Percentiles rank a stretch among this genome's conserved stretches.
These are phyloP conservation scores for Petrolisthes manimaculis DNA, from an alignment of 2,888 invertebrate genomes.

Conservation along the genomic window DNA sequence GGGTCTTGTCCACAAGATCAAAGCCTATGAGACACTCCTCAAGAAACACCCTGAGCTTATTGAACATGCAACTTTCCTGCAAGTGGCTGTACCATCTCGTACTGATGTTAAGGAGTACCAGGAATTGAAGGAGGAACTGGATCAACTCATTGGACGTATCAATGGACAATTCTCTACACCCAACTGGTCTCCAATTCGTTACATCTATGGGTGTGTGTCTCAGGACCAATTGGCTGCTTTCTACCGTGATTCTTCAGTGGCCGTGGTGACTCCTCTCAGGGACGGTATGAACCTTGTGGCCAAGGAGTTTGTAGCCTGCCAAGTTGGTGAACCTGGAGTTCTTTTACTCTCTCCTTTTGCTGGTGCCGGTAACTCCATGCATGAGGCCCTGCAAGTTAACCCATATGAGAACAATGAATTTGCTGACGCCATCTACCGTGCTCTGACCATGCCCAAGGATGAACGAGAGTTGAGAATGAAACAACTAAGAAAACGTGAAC, in stretches of 20 bases:
- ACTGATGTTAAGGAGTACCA: constrained; percentile 71
- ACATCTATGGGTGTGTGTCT: constrained; percentile 71
- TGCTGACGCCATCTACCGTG: constrained; percentile 71
- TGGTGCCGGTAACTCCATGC: constrained; percentile 70
- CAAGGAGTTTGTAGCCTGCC: constrained; percentile 72
- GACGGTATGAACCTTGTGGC: constrained; percentile 73
- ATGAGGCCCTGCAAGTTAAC: constrained; percentile 71
- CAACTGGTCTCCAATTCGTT: constrained; percentile 72
- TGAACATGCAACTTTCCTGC: constrained; percentile 82
- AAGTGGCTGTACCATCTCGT: constrained; percentile 73
- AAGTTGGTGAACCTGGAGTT: constrained; percentile 70
- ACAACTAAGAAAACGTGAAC: constrained; percentile 70
- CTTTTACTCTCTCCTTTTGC: constrained; percentile 72
- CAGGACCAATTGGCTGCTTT: constrained; percentile 71
- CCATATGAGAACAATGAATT: constrained; percentile 71
- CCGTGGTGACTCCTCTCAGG: constrained; percentile 71
- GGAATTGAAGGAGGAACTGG: constrained; percentile 71
- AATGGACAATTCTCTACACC: constrained; percentile 71
- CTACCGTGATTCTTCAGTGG: constrained; percentile 71
- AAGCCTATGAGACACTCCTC: constrained; percentile 85
- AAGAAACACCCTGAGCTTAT: constrained; percentile 88
- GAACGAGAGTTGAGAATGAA: constrained; percentile 71
- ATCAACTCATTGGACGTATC: constrained; percentile 70
- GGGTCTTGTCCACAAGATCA: constrained; percentile 85
- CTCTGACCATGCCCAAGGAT: constrained; percentile 71